phyloP scores from a whole-genome alignment of 2,888 invertebrate genomes.

The Drymonia ruficornis region DNA sequence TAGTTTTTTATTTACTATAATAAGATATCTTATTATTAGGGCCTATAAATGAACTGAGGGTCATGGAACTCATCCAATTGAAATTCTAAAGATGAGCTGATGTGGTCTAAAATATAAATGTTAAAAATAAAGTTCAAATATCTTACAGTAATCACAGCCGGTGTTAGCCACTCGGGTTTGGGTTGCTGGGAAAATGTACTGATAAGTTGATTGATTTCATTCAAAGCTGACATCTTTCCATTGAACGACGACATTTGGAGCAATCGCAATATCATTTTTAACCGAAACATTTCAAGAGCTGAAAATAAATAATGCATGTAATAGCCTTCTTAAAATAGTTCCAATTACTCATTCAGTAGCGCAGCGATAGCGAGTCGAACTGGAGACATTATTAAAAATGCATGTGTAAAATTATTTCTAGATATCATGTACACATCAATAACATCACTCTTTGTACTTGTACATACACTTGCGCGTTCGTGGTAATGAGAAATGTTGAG shows the following conservation, averaged over 20 bases:
- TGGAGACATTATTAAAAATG: constrained; percentile 13
- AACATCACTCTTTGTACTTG: too few species aligned
- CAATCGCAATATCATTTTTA: constrained; percentile 97
- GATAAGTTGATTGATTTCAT: constrained; percentile 98
- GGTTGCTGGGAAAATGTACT: constrained; percentile 96
- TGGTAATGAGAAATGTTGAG: too few species aligned
- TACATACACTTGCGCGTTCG: too few species aligned
- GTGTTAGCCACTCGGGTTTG: constrained; percentile 96
- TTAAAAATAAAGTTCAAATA: background rate
- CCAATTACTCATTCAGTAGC: constrained; percentile 13
- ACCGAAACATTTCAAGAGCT: constrained; percentile 96
- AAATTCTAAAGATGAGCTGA: too few species aligned
- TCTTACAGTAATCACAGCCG: constrained; percentile 96
- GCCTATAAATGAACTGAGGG: too few species aligned
- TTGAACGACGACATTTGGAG: constrained; percentile 99
- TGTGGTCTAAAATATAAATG: too few species aligned
- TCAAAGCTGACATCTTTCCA: constrained; percentile 99
- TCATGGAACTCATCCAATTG: too few species aligned
- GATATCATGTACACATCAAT: background rate
- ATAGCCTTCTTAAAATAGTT: constrained; percentile 7
- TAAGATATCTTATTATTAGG: too few species aligned
- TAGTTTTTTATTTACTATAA: too few species aligned
- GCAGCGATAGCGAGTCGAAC: constrained; percentile 18
- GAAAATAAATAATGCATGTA: constrained; percentile 38
- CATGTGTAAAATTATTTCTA: background rate